phyloP scores from a whole-genome alignment of 2,888 invertebrate genomes.

The Argyra leucocephala region DNA sequence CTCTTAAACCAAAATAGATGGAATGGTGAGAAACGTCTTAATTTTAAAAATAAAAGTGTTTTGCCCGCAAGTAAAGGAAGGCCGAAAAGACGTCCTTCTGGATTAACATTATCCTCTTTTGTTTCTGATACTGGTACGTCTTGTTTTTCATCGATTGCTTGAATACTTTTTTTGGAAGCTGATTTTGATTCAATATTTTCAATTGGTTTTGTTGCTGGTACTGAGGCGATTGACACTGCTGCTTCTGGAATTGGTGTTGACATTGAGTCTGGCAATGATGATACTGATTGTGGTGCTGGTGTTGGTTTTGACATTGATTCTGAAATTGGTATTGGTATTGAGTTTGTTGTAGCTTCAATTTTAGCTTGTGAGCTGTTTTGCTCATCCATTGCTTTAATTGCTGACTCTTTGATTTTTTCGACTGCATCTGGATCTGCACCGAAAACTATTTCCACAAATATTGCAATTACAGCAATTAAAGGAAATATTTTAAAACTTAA shows the following conservation, averaged over 20 bases:
- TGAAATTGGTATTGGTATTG: neutral
- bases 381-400: neutral
- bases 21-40: neutral
- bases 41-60: constrained; percentile 1
- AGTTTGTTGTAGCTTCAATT: neutral
- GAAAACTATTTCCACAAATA: neutral
- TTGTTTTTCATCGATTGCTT: neutral
- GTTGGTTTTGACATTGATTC: neutral
- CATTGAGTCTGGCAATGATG: neutral
- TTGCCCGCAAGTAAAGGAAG: neutral
- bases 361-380: neutral
- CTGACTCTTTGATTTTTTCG: neutral
- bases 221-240: too few species aligned
- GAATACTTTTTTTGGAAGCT: neutral
- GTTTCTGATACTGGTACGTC: neutral
- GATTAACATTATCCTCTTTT: neutral
- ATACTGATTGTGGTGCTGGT: too few species aligned
- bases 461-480: neutral
- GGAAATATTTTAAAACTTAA: neutral
- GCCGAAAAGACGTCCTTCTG: constrained; percentile 6
- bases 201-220: neutral
- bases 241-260: neutral
- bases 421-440: neutral
- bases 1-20: neutral
- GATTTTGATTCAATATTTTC: neutral